Evolutionary conservation across 2,113 vertebrate species (phyloP).

Genomic region (Syngnathus floridae): DNA sequence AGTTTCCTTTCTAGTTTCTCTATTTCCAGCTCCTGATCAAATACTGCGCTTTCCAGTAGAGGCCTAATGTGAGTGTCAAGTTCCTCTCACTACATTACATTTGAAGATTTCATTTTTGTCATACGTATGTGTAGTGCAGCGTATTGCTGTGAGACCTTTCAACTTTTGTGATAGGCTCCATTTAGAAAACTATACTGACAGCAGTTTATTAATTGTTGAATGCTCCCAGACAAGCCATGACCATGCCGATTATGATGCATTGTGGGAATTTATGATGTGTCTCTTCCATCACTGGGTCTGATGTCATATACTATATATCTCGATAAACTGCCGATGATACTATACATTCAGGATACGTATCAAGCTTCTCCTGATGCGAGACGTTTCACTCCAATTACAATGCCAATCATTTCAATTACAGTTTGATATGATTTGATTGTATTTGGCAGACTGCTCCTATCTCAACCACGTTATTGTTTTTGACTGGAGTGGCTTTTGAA

Average conservation of each 20-base stretch:
- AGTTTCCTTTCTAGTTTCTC: conserved; percentile 79
- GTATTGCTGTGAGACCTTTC: conserved; percentile 30
- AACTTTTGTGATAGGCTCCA: conserved; percentile 42
- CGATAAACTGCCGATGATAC: not conserved
- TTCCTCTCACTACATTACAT: conserved; percentile 69
- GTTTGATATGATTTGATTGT: not conserved
- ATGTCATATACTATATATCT: not conserved
- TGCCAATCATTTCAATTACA: not conserved
- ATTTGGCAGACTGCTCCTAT: not conserved
- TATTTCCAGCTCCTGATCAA: conserved; percentile 78
- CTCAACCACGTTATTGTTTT: too few species aligned
- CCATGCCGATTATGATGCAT: not conserved
- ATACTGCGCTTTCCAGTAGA: conserved; percentile 77
- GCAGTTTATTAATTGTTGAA: conserved; percentile 48
- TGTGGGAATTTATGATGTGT: not conserved
- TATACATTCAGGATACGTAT: not conserved
- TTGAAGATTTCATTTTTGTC: conserved; percentile 60
- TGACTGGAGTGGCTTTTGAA: too few species aligned
- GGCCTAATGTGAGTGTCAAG: conserved; percentile 79
- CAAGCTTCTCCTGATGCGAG: not conserved
- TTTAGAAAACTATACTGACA: conserved; percentile 41
- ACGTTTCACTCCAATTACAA: not conserved
- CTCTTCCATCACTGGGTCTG: not conserved
- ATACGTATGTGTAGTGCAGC: conserved; percentile 52
- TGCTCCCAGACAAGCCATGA: not conserved